phyloP scores from a whole-genome alignment of 1,140 invertebrate species.

The Drosophila murphyi region DNA sequence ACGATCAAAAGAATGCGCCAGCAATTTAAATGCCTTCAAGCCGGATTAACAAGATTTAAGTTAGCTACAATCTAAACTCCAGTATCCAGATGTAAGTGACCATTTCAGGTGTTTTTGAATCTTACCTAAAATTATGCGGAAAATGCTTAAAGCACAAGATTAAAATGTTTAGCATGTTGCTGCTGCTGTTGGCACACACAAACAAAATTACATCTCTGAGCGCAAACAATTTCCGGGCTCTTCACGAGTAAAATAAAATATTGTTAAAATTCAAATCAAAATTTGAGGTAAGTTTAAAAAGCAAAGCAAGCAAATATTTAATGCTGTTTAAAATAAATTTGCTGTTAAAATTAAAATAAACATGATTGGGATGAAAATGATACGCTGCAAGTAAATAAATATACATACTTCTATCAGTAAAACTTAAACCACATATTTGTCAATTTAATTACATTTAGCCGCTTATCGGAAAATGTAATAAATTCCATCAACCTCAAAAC shows the following conservation, averaged over 20 bases:
- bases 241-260: too few species aligned
- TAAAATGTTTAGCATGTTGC: slow-evolving; percentile 4
- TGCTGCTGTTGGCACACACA: slow-evolving; percentile 1
- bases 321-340: too few species aligned
- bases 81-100: slow-evolving; percentile 4
- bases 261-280: too few species aligned
- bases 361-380: too few species aligned
- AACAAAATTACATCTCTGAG: neutral
- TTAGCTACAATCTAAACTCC: slow-evolving; percentile 6
- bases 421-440: slow-evolving; percentile 23
- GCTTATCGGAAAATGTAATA: slow-evolving; percentile 8
- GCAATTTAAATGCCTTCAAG: slow-evolving; percentile 33
- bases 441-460: slow-evolving; percentile 28
- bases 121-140: neutral
- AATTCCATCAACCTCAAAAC: slow-evolving; percentile 29
- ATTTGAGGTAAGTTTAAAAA: too few species aligned
- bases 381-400: neutral
- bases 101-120: slow-evolving; percentile 12
- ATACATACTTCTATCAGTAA: neutral
- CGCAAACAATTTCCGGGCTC: neutral
- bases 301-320: too few species aligned
- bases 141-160: neutral
- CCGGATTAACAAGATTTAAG: slow-evolving; percentile 27
- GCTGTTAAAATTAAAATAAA: too few species aligned
- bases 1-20: slow-evolving; percentile 37